These are phyloP conservation scores for Panzeria rudis DNA, from an alignment of 2,888 invertebrate species.

Conservation along the genomic window DNA sequence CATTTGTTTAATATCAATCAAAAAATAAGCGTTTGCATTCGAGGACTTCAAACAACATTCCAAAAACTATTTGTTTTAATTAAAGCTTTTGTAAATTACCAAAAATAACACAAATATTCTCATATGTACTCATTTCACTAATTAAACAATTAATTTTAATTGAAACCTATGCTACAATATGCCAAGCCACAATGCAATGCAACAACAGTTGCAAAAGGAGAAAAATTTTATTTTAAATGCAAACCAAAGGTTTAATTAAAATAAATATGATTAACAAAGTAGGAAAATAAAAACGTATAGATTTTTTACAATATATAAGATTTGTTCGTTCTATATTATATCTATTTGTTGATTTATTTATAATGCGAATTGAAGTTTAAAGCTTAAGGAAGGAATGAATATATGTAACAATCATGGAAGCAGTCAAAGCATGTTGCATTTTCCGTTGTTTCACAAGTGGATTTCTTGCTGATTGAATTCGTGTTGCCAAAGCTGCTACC, in stretches of 20 bases:
- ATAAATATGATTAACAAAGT: conserved; percentile 50
- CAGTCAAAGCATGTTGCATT: too few species aligned
- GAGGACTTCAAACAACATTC: not conserved
- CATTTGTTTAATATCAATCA: too few species aligned
- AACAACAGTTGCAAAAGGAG: not conserved
- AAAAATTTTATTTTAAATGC: conserved; percentile 39
- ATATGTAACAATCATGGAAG: too few species aligned
- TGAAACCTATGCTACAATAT: conserved; percentile 48
- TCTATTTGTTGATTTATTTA: too few species aligned
- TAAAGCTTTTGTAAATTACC: not conserved
- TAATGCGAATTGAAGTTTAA: too few species aligned
- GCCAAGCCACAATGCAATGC: conserved; percentile 56
- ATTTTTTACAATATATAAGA: not conserved
- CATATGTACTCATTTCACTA: conserved; percentile 36
- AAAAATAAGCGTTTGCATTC: too few species aligned
- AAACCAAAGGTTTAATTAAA: conserved; percentile 61
- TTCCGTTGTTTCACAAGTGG: too few species aligned
- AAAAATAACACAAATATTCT: not conserved
- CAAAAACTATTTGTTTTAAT: conserved; percentile 1
- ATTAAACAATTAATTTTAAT: conserved; percentile 63
- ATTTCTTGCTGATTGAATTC: too few species aligned
- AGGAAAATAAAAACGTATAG: not conserved
- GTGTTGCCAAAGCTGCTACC: too few species aligned
- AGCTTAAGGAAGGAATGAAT: too few species aligned
- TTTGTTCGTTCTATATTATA: too few species aligned